These are phyloP conservation scores for Calosoma granatense DNA, from an alignment of 1,140 invertebrate species.

Conservation along the genomic window DNA sequence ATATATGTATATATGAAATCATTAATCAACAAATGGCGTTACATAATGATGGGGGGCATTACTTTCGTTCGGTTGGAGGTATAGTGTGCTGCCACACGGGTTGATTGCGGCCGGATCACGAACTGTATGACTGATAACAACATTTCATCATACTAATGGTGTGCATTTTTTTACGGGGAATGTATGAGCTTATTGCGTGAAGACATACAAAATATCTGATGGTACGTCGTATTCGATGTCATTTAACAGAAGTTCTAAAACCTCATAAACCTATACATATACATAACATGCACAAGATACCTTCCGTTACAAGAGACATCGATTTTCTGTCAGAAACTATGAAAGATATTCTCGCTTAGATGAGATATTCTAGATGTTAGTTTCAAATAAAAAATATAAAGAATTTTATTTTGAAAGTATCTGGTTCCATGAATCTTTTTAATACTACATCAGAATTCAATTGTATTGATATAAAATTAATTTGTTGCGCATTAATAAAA, in stretches of 20 bases:
- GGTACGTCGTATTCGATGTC: neutral
- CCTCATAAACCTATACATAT: too few species aligned
- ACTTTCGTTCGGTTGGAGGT: neutral
- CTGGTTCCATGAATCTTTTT: too few species aligned
- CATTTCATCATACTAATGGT: conserved; percentile 4
- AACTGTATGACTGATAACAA: neutral
- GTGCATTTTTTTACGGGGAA: neutral
- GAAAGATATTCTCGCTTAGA: neutral
- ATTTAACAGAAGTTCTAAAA: neutral
- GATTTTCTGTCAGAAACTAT: neutral
- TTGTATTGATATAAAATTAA: too few species aligned
- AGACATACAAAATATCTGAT: neutral
- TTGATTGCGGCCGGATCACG: neutral
- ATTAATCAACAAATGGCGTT: conserved; percentile 4
- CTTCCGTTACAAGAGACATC: neutral
- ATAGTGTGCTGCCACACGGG: neutral
- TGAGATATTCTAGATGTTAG: too few species aligned
- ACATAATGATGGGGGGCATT: neutral
- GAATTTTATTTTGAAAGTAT: too few species aligned
- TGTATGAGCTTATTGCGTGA: neutral
- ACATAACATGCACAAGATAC: too few species aligned
- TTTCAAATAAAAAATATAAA: too few species aligned
- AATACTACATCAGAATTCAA: too few species aligned
- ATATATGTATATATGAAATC: neutral
- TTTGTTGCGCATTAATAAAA: too few species aligned